phyloP scores from a whole-genome alignment of 2,888 invertebrate genomes.

The Lepidochitona cinerea region DNA sequence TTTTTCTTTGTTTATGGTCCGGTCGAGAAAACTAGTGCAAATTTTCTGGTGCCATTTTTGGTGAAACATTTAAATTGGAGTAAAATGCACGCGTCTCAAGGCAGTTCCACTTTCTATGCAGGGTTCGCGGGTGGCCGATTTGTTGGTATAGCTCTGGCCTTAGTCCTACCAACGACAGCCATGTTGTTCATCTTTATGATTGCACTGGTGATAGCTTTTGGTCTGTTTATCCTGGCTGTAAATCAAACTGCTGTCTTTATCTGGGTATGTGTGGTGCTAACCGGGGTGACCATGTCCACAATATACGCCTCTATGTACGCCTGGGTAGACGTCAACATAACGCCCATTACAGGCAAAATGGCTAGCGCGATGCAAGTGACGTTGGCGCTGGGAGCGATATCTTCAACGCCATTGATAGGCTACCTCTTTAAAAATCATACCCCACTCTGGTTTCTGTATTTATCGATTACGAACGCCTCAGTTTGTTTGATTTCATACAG shows the following conservation, averaged over 20 bases:
- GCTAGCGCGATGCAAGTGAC: constrained; percentile 1
- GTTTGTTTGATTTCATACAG: not conserved
- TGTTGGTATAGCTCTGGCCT: not conserved
- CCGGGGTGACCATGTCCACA: not conserved
- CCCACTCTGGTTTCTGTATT: not conserved
- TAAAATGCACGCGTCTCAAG: not conserved
- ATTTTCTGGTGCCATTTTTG: not conserved
- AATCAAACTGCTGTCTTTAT: not conserved
- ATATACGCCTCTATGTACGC: not conserved
- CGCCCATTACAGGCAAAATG: not conserved
- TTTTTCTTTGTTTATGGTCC: constrained; percentile 1
- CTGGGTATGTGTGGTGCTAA: not conserved
- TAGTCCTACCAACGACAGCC: not conserved
- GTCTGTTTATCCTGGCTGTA: not conserved
- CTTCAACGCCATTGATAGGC: not conserved
- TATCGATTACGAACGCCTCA: not conserved
- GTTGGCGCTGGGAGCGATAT: not conserved
- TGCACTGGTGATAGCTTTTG: not conserved
- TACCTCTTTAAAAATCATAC: not conserved
- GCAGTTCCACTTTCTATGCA: not conserved
- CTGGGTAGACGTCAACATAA: not conserved
- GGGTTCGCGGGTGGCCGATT: not conserved
- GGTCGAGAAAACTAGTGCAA: not conserved
- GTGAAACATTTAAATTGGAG: not conserved
- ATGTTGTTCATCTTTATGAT: not conserved